These are phyloP conservation scores for Thalassaphorura encarpata DNA, from an alignment of 1,140 invertebrate genomes.

Conservation along the genomic window DNA sequence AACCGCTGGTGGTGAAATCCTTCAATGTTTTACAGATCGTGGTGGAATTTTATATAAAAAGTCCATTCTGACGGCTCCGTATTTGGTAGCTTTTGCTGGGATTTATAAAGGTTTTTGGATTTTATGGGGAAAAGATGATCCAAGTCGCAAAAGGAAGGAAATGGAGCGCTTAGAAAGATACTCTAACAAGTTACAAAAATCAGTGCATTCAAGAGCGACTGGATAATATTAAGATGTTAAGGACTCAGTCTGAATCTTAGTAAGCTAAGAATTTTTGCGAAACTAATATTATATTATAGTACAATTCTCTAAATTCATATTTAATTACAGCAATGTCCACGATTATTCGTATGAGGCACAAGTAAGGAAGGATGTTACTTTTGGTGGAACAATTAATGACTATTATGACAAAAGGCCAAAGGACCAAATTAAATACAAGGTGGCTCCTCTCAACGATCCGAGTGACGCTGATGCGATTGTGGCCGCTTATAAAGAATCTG, in stretches of 20 bases:
- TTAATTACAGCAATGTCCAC: neutral
- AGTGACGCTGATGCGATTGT: neutral
- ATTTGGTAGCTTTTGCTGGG: neutral
- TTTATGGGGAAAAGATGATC: neutral
- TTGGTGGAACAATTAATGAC: neutral
- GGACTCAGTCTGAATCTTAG: neutral
- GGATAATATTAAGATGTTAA: neutral
- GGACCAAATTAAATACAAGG: neutral
- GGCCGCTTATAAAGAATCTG: neutral
- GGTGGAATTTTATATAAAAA: neutral
- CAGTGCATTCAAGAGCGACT: neutral
- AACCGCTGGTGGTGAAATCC: neutral
- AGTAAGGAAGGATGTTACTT: neutral
- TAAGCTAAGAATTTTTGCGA: neutral
- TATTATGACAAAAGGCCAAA: neutral
- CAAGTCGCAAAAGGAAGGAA: neutral
- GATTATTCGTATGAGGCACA: neutral
- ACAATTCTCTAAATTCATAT: neutral
- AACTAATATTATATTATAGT: neutral
- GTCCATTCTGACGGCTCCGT: neutral
- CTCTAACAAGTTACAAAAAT: neutral
- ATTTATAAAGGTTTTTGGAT: neutral
- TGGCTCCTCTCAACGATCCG: neutral
- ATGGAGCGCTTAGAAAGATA: constrained; percentile 1
- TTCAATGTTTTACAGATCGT: neutral